Conservation (phyloP, 2,888 invertebrate species). For the Aethes cnicana region DNA sequence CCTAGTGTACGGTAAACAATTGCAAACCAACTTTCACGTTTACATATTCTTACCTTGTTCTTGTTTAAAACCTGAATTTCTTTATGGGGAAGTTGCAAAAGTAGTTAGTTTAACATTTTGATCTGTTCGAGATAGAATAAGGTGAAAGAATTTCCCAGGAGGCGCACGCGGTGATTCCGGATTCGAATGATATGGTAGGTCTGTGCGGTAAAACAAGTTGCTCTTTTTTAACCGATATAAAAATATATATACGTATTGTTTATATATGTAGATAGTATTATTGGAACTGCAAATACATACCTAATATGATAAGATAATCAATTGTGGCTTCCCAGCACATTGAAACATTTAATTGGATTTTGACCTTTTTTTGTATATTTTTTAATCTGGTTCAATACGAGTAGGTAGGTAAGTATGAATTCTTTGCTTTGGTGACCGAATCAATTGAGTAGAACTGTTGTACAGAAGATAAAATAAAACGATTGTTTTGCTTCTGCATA, state of each 20-base stretch:
- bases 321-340: too few relatives aligned
- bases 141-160: slow-evolving; percentile 14
- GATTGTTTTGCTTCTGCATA: too few relatives aligned
- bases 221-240: not conserved
- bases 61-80: slow-evolving; percentile 10
- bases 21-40: slow-evolving; percentile 51
- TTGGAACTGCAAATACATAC: too few relatives aligned
- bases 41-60: slow-evolving; percentile 42
- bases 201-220: too few relatives aligned
- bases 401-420: too few relatives aligned
- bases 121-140: slow-evolving; percentile 13
- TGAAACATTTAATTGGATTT: too few relatives aligned
- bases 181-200: slow-evolving; percentile 2
- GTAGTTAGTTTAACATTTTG: slow-evolving; percentile 11
- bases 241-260: not conserved
- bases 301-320: too few relatives aligned
- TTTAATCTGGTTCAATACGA: too few relatives aligned
- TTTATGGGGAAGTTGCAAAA: not conserved
- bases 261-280: not conserved
- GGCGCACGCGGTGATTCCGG: slow-evolving; percentile 3
- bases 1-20: slow-evolving; percentile 61
- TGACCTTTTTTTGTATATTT: too few relatives aligned
- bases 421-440: too few relatives aligned
- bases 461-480: too few relatives aligned
- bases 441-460: too few relatives aligned